Conservation (phyloP, 1,140 invertebrate species). For the Parasteatoda tepidariorum region DNA sequence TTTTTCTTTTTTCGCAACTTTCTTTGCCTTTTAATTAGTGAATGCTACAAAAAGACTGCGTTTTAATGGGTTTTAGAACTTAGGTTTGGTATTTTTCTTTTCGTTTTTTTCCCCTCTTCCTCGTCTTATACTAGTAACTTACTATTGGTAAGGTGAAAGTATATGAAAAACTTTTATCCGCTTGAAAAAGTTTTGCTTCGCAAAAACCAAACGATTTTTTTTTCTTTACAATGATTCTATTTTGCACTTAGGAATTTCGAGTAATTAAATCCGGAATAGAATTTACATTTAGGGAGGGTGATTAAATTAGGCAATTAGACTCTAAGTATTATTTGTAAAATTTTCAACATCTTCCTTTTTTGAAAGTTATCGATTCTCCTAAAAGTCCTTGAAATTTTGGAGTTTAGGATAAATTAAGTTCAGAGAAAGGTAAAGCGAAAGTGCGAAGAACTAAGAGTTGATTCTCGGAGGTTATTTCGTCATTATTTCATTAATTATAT, state of each 20-base stretch:
- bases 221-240: conserved; percentile 36
- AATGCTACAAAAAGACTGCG: conserved; percentile 18
- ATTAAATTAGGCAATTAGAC: too few species aligned
- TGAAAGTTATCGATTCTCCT: too few species aligned
- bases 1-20: conserved; percentile 17
- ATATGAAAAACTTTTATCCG: conserved; percentile 29
- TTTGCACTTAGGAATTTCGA: conserved; percentile 40
- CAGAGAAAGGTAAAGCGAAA: too few species aligned
- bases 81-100: not conserved
- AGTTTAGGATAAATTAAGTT: too few species aligned
- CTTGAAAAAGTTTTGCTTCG: not conserved
- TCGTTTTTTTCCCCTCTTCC: not conserved
- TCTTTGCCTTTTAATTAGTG: conserved; percentile 46
- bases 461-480: too few species aligned
- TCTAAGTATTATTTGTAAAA: too few species aligned
- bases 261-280: conserved; percentile 28
- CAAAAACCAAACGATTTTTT: not conserved
- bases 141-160: conserved; percentile 9
- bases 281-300: too few species aligned
- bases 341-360: too few species aligned
- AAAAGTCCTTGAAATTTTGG: too few species aligned
- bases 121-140: conserved; percentile 24
- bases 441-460: too few species aligned
- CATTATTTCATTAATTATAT: too few species aligned
- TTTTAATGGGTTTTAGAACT: conserved; percentile 45